Base-by-base conservation (phyloP, 2,113 vertebrate genomes). In the Stegastes partitus region DNA sequence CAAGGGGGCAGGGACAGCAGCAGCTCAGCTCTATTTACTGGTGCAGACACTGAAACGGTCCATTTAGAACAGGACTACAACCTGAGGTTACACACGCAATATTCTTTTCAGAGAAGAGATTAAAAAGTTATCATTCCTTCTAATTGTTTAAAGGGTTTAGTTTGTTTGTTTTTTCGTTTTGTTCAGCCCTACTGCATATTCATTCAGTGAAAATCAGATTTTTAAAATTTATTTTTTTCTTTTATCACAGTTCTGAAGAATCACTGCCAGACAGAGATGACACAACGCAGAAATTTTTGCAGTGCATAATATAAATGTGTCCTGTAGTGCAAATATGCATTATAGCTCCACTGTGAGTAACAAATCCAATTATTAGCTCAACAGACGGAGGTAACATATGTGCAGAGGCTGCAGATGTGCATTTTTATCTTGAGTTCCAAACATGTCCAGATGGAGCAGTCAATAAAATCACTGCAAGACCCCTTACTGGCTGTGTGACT, bases 331-430 rank as follows among this genome's bases (percentile, higher is more conserved):
- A 47, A 28, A 78, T 23, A 18, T 49, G 8, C 11, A 26, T 55
- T 25, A 31, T 14, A 21, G n/a, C 65, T 58, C 58, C 54, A 12
- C 42, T 47, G 51, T 57, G 64, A 63, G 34, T 21, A 63, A 57
- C 72, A 73, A 44, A 62, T 63, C 3, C 37, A 37, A 51, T 74
- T 54, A 31, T 61, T 55, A 54, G 23, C 28, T 59, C 10, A 61
- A 26, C 84, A 86, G 61, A 79, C 58, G 66, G 70, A 28, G 18
- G 21, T 19, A 11, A 53, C 74, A 77, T 65, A 65, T 81, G 74
- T 65, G 65, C 45, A 44, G 66, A 70, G 44, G 21, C 26, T 42
- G 11, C 77, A 73, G 37, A 55, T 42, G 50, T 66, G 49, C 54
- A 42, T 53, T 69, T n/a, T 65, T 64, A 63, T 25, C 37, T 42